phyloP scores from a whole-genome alignment of 2,113 vertebrate genomes.

The Poicephalus gulielmi region DNA sequence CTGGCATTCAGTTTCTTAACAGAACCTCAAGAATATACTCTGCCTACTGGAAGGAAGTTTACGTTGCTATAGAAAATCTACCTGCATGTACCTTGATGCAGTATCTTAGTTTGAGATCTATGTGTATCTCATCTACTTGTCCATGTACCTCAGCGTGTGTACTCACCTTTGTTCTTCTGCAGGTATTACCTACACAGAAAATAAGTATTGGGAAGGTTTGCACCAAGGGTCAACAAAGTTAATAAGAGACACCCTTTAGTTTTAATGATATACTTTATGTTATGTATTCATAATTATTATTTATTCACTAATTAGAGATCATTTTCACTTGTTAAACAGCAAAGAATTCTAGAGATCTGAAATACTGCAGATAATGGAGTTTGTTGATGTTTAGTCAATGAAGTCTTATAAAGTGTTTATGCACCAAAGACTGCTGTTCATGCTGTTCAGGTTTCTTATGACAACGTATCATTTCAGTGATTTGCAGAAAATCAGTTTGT shows the following conservation, averaged over 20 bases:
- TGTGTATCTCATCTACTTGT: neutral
- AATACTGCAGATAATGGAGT: neutral
- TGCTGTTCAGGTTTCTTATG: neutral
- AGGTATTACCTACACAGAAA: neutral
- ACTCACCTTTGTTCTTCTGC: neutral
- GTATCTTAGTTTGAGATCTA: neutral
- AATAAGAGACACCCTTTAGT: neutral
- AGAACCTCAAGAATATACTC: neutral
- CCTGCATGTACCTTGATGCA: neutral
- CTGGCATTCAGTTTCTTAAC: neutral
- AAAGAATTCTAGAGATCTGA: neutral
- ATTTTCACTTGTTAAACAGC: neutral
- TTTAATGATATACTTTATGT: neutral
- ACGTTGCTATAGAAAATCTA: neutral
- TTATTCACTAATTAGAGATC: neutral
- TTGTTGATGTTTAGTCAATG: constrained; percentile 20
- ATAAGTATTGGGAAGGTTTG: neutral
- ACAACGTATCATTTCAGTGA: neutral
- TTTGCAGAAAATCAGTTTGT: neutral
- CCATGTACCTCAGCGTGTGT: neutral
- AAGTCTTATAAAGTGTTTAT: neutral
- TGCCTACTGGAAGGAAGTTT: neutral
- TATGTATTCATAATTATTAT: neutral
- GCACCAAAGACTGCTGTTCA: neutral
- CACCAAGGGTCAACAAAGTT: neutral